These are phyloP conservation scores for Herpetotheres cachinnans DNA, from an alignment of 2,113 vertebrate genomes.

Conservation along the genomic window DNA sequence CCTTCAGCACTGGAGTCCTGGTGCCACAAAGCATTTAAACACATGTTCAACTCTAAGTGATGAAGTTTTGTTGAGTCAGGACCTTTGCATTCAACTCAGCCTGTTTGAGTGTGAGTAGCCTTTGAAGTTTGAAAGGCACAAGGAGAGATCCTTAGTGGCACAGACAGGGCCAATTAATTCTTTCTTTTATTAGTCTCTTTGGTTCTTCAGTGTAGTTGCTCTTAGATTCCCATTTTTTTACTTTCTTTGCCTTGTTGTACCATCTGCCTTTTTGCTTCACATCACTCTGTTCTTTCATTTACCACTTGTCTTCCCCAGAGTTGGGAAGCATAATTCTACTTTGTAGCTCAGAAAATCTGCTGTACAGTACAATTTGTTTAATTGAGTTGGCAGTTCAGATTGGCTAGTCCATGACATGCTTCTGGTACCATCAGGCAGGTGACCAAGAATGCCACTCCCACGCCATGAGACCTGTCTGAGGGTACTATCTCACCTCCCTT, in stretches of 20 bases:
- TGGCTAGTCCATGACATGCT: background rate
- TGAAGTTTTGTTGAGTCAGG: constrained; percentile 6
- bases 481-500: background rate
- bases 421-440: background rate
- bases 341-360: background rate
- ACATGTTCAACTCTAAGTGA: background rate
- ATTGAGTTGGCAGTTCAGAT: background rate
- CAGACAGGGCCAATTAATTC: background rate
- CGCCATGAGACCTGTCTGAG: background rate
- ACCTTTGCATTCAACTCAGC: background rate
- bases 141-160: background rate
- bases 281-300: background rate
- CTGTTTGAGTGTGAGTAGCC: background rate
- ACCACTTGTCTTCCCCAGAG: background rate
- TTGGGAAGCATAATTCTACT: background rate
- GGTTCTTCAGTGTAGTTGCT: background rate
- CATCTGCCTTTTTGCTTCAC: background rate
- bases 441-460: background rate
- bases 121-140: background rate
- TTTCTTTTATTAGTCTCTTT: background rate
- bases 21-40: background rate
- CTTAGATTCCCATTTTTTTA: background rate
- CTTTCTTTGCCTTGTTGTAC: background rate
- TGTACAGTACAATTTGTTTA: background rate
- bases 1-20: background rate